Base-by-base conservation (phyloP, 2,797 vertebrate genomes). In the Arctocebus calabarensis region DNA sequence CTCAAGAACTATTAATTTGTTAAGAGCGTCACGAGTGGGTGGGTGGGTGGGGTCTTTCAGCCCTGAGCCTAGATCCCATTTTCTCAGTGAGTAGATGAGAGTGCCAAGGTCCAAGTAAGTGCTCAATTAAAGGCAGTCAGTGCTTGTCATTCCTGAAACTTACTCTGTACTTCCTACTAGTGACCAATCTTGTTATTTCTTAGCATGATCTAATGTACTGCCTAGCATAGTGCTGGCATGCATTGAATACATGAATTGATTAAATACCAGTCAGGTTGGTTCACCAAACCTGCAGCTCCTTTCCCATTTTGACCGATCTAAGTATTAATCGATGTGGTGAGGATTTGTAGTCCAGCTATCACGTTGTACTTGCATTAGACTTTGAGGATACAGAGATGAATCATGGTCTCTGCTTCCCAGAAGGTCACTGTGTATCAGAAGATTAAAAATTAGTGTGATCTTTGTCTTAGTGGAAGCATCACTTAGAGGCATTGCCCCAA, bases 241-340 rank as follows among this genome's bases (percentile, higher is more conserved):
- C 73, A 77, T 82, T 84, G 75, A 91, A 70, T 84, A 12, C 48
- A 82, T 74, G 84, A 62, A 70, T 86, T 94, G 75, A 62, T 96
- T 84, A 84, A 90, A 55, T 85, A 43, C 48, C 70, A 22, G 57
- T 70, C 87, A 90, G 27, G 11, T 34, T 74, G 77, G 17, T 45
- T 85, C 57, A 40, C 73, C 48, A 64, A 61, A 29, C 82, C 27
- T 25, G 22, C 61, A 79, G 45, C 32, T 92, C 29, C 12, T 87
- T 37, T 90, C 82, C 13, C 25, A 27, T 90, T 79, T 61, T 91
- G 55, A 86, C 64, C 23, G 25, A 92, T 90, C 13, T 74, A 70
- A 74, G 77, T 75, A 91, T 79, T 90, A 73, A 87, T 61, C 40
- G 13, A 88, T 81, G 84, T 78, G 91, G 32, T 48, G 48, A 77